Conservation (phyloP, 2,113 vertebrate species). For the Cyphotilapia sp. region DNA sequence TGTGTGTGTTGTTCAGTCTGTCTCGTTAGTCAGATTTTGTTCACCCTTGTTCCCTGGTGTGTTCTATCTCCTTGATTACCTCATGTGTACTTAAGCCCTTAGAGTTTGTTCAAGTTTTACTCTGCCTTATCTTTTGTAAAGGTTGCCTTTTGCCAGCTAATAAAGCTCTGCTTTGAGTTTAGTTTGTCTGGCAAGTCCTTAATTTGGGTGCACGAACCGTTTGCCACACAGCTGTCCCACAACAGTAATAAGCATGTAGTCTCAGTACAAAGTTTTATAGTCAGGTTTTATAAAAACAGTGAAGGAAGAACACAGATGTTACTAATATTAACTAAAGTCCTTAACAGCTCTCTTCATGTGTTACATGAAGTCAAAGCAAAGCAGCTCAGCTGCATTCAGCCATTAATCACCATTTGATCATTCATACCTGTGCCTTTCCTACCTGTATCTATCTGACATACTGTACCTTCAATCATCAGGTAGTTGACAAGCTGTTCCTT, state of each 20-base stretch:
- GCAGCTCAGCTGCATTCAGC: background rate
- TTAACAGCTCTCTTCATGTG: background rate
- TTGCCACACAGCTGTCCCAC: background rate
- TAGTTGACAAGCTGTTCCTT: constrained; percentile 82
- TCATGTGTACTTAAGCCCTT: background rate
- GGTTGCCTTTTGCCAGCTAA: background rate
- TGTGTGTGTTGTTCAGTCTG: background rate
- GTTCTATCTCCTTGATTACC: background rate
- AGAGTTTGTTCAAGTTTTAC: background rate
- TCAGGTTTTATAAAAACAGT: background rate
- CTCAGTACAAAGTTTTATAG: background rate
- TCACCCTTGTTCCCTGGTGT: background rate
- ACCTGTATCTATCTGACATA: background rate
- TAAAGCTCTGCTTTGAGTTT: background rate
- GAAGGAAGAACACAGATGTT: background rate
- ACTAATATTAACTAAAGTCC: too few species aligned
- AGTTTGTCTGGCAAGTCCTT: background rate
- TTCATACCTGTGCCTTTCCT: background rate
- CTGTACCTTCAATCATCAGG: constrained; percentile 78
- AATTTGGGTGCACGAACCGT: fast-evolving
- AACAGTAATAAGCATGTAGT: background rate
- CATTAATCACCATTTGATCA: background rate
- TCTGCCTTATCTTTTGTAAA: background rate
- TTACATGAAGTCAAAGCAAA: background rate
- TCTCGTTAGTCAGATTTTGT: background rate